Base-by-base conservation (phyloP, 92 coral and sea anemone genomes). In the Porites lobata region DNA sequence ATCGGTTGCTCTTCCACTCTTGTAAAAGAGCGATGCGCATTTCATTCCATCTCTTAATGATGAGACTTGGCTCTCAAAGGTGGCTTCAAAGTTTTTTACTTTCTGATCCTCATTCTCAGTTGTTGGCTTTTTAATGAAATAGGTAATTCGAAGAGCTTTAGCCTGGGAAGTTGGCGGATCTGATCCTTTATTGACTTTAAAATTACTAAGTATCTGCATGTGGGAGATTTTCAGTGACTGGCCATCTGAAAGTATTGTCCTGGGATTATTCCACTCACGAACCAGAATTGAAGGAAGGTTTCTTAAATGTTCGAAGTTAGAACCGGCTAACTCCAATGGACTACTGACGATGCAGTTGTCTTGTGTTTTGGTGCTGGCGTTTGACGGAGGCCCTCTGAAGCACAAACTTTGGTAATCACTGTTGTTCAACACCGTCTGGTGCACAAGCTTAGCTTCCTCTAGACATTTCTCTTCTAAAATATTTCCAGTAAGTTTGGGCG, bases 401-500 rank as follows among this genome's bases (percentile, higher is more conserved):
- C 94, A 92, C 24, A 82, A 21, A 51, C 43, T 26, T 53, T 84
- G 43, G 81, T 61, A 92, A 24, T 82, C 84, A 9, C 57, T 88
- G 15, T 74, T 88, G 77, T 84, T 92, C 14, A 79, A 32, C 19
- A 92, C 65, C 11, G 65, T 8, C 64, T 65, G 76, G 76, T 88
- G 94, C 9, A 92, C 61, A 8, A 13, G 80, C 66, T 73, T 12
- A 21, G 87, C 94, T 2, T 92, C 94, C 1, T 72, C 81, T 51
- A 92, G 80, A 75, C 93, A 92, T 12, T 69, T 66, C 66, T 76
- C 73, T 47, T 63, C 81, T 14, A 92, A 65, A 74, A 92, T 70
- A 69, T 92, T 89, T 50, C 47, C 50, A 9, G 85, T 81, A 64
- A 52, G 63, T 57, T 53, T 81, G 10, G 95, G 84, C 7, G 51